phyloP scores from a whole-genome alignment of 2,888 invertebrate genomes.

The Tachina grossa region DNA sequence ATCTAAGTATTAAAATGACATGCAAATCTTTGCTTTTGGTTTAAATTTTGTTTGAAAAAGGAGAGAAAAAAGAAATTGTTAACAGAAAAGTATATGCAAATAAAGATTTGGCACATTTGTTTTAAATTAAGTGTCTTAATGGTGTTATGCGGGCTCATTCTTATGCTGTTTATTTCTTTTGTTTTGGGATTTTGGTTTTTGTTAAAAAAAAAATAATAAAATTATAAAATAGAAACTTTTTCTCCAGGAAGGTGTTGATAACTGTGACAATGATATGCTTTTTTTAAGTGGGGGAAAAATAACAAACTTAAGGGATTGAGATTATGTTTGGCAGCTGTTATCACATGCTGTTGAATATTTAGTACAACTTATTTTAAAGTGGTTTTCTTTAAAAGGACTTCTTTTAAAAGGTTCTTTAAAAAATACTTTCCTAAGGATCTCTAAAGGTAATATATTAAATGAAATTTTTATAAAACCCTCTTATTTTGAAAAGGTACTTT shows the following conservation, averaged over 20 bases:
- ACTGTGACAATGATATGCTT: slow-evolving; percentile 62
- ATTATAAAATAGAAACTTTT: background rate
- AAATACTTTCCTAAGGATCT: no score
- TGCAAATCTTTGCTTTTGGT: slow-evolving; percentile 76
- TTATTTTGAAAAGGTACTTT: no score
- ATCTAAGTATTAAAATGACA: slow-evolving; percentile 75
- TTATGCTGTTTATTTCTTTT: slow-evolving; percentile 25
- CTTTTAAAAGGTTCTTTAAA: no score
- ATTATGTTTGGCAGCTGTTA: no score
- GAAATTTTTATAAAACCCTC: no score
- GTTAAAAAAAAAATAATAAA: background rate
- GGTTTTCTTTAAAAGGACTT: no score
- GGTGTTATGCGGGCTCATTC: slow-evolving; percentile 58
- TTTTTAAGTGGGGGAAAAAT: background rate
- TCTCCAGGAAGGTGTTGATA: slow-evolving; percentile 62
- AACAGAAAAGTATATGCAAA: background rate
- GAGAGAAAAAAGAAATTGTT: slow-evolving; percentile 1
- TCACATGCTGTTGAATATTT: no score
- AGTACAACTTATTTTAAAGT: no score
- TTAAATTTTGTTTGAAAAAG: slow-evolving; percentile 6
- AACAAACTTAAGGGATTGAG: background rate
- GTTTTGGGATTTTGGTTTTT: background rate
- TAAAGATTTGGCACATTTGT: slow-evolving; percentile 48
- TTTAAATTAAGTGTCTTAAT: slow-evolving; percentile 61
- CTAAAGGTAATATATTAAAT: no score